Evolutionary conservation across 1,140 invertebrate species (phyloP), one percentile per base, ranked within the genome.

Genomic region (Monomorium pharaonis): DNA sequence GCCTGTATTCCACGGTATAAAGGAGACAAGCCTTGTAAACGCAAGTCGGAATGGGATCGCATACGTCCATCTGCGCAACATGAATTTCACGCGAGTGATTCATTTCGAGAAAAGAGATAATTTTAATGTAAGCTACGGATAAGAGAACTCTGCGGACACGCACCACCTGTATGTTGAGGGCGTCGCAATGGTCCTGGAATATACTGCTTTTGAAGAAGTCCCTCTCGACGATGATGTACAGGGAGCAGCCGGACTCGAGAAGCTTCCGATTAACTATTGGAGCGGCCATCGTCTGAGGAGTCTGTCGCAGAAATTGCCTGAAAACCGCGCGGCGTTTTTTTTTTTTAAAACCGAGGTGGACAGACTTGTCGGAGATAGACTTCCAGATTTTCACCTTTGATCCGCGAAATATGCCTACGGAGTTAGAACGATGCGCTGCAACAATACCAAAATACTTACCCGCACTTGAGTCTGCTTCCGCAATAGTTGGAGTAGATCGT

Each of bases 21-120:
- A 84, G 86, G 24, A 94, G 85, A 67, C 92, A 93, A 27, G 70
- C 37, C 65, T 91, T 88, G 70, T 93, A 93, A 83, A 89, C 49
- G 49, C 90, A 81, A 42, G 0, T 27, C 5, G 89, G 83, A 62
- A 93, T 44, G n/a, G 85, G 60, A 2, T 78, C 44, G n/a, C 80
- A 54, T 16, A 47, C 33, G 56, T 80, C 63, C 18, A 74, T n/a
- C 33, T 87, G 5, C 60, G 37, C 3, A 58, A 78, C 58, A 62
- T n/a, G n/a, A n/a, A n/a, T n/a, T n/a, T 72, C 16, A 37, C n/a
- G n/a, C 24, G 37, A 33, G 24, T 44, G 10, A 16, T 44, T 14
- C 14, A 30, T 27, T n/a, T 63, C 27, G 3, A 5, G 2, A n/a
- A 2, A 60, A 14, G 12, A 44, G 9, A 12, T 44, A 0, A 37